Evolutionary conservation across 2,113 vertebrate species (phyloP).

Genomic region (Prunella fulvescens): DNA sequence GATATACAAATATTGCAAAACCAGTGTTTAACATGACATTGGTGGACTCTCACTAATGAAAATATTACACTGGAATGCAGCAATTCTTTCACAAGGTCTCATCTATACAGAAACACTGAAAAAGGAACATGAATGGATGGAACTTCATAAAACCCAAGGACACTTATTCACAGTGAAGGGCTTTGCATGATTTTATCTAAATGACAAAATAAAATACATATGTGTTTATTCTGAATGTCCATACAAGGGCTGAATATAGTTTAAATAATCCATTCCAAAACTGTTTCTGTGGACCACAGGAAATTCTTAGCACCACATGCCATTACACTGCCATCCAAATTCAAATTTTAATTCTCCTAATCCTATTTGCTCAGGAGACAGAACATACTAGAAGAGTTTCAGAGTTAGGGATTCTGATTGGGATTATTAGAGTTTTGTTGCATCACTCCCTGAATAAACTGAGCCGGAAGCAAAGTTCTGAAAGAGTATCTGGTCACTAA

Average conservation of each 20-base stretch:
- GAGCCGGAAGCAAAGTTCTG: not conserved
- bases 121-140: not conserved
- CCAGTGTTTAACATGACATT: not conserved
- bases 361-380: not conserved
- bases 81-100: not conserved
- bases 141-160: not conserved
- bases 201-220: not conserved
- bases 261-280: not conserved
- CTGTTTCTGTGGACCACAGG: not conserved
- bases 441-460: not conserved
- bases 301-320: not conserved
- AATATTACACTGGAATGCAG: not conserved
- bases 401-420: not conserved
- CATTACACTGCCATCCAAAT: not conserved
- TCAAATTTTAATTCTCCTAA: not conserved
- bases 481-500: not conserved
- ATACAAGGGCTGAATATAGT: not conserved
- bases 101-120: not conserved
- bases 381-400: not conserved
- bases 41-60: not conserved
- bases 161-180: not conserved
- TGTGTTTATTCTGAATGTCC: not conserved
- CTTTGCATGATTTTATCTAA: not conserved
- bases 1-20: not conserved
- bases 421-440: not conserved